Conservation (phyloP, 1,140 invertebrate genomes). For the Portunus trituberculatus region DNA sequence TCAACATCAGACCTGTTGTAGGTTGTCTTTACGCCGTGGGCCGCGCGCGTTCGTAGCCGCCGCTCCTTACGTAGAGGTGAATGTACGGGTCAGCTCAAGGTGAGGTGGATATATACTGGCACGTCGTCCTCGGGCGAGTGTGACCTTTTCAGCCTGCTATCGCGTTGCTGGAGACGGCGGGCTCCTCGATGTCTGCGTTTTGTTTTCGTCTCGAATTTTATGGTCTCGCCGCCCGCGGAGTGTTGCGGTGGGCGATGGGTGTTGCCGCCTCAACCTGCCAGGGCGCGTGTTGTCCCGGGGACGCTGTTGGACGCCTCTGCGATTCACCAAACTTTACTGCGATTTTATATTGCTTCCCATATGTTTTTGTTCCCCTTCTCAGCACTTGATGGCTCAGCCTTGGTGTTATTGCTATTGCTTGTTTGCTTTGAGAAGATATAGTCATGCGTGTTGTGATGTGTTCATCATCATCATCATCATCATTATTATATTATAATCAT, state of each 20-base stretch:
- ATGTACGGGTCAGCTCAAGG: neutral
- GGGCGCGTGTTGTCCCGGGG: neutral
- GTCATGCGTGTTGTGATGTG: too few relatives aligned
- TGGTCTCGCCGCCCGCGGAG: constrained; percentile 14
- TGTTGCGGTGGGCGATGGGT: neutral
- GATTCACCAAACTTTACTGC: neutral
- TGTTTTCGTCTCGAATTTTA: constrained; percentile 4
- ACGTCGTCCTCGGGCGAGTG: neutral
- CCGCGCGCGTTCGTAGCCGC: neutral
- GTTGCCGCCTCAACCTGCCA: neutral
- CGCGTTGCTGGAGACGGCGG: neutral
- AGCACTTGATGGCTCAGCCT: neutral
- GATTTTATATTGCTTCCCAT: neutral
- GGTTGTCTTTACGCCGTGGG: neutral
- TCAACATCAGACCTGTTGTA: neutral
- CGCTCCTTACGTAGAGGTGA: neutral
- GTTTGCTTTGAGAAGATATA: neutral
- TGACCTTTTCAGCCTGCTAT: neutral
- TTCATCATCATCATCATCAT: too few relatives aligned
- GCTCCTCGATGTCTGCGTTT: constrained; percentile 10
- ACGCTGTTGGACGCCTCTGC: neutral
- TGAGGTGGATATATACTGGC: neutral
- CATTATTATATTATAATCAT: neutral
- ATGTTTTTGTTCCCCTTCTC: neutral
- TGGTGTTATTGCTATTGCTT: neutral